Conservation (phyloP, 2,113 vertebrate species). For the Tupaia chinensis region DNA sequence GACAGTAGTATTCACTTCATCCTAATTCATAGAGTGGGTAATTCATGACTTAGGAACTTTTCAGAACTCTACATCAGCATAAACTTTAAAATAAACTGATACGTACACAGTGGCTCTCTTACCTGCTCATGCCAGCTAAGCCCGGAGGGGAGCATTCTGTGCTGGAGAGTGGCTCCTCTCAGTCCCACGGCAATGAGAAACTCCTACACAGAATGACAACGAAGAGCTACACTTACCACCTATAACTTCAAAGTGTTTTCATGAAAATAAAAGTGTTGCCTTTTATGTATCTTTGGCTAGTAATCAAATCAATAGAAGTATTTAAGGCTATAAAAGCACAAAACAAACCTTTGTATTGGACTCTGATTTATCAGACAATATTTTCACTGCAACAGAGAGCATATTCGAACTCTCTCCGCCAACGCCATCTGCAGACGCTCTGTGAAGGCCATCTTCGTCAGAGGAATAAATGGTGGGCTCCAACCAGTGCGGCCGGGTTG, state of each 20-base stretch:
- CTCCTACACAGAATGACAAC: conserved; percentile 87
- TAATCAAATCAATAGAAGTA: background rate
- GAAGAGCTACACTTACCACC: background rate
- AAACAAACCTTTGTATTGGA: conserved; percentile 94
- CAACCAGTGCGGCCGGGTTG: conserved; percentile 94
- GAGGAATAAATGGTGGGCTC: conserved; percentile 95
- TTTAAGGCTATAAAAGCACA: background rate
- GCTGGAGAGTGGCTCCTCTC: conserved; percentile 95
- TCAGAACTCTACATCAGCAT: background rate
- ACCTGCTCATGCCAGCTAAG: conserved; percentile 99
- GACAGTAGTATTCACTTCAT: background rate
- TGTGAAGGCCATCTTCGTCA: conserved; percentile 90
- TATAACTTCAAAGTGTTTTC: background rate
- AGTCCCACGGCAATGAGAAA: conserved; percentile 96
- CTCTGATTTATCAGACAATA: conserved; percentile 94
- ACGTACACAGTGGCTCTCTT: conserved; percentile 10
- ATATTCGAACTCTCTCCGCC: conserved; percentile 93
- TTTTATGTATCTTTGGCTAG: background rate
- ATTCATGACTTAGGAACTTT: background rate
- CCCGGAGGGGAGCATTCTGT: conserved; percentile 92
- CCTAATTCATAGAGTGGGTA: background rate
- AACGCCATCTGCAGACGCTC: conserved; percentile 90
- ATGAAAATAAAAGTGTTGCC: background rate
- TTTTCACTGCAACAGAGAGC: conserved; percentile 96
- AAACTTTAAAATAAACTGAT: background rate